These are phyloP conservation scores for Agrochola lota DNA, from an alignment of 2,888 invertebrate genomes.

Conservation along the genomic window DNA sequence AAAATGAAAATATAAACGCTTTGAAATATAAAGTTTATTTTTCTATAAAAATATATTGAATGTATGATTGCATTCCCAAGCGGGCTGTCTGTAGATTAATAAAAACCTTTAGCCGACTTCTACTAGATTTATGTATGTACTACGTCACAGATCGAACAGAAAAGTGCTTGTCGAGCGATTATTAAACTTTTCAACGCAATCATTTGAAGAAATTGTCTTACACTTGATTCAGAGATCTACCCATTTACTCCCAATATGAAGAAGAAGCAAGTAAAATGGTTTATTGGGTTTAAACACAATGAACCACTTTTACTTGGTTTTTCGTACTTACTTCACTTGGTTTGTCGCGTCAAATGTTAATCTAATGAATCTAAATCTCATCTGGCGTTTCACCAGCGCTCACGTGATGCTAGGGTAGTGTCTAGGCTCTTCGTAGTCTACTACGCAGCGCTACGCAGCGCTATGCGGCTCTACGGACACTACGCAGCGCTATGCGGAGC, in stretches of 20 bases:
- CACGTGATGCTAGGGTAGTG: background rate
- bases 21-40: slow-evolving; percentile 21
- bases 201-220: background rate
- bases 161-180: background rate
- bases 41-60: slow-evolving; percentile 23
- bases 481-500: background rate
- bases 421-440: background rate
- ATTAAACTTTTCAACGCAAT: background rate
- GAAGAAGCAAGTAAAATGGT: background rate
- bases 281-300: background rate
- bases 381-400: background rate
- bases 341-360: background rate
- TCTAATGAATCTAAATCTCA: background rate
- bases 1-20: slow-evolving; percentile 23
- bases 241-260: background rate
- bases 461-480: background rate
- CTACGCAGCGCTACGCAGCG: background rate
- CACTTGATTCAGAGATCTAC: background rate
- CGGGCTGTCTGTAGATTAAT: slow-evolving; percentile 9
- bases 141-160: background rate
- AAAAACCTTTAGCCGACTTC: background rate
- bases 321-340: background rate
- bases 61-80: slow-evolving; percentile 11
- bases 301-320: background rate
- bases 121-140: background rate